phyloP scores from a whole-genome alignment of 2,113 vertebrate genomes.

The Thryonomys swinderianus region DNA sequence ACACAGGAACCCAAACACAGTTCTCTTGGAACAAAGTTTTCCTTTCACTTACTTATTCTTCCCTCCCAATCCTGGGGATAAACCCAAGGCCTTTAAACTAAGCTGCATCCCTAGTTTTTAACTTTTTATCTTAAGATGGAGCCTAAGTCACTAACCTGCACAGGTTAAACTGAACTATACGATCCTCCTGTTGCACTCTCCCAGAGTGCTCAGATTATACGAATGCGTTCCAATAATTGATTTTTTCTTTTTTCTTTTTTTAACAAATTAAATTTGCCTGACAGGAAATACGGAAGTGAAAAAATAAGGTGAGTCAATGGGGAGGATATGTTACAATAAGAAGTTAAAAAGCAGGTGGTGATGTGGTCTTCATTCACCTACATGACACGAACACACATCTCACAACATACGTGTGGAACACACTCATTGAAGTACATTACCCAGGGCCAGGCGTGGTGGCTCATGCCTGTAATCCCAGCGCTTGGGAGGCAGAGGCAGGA shows the following conservation, averaged over 20 bases:
- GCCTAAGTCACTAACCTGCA: background rate
- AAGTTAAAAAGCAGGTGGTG: background rate
- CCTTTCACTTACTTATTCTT: background rate
- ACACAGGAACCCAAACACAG: background rate
- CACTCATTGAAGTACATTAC: too few species aligned
- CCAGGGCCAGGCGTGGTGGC: too few species aligned
- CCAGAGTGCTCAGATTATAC: background rate
- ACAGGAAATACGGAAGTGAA: background rate
- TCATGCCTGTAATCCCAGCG: too few species aligned
- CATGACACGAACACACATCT: background rate
- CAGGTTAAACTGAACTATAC: background rate
- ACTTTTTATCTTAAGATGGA: background rate
- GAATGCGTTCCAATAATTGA: background rate
- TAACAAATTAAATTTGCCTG: background rate
- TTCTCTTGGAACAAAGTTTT: background rate
- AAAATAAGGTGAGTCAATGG: background rate
- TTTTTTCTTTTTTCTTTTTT: background rate
- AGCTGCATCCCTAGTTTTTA: background rate
- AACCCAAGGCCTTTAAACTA: background rate
- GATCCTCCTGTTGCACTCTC: background rate
- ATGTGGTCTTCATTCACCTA: background rate
- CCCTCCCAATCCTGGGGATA: background rate
- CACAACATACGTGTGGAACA: background rate
- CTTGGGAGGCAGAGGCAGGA: too few species aligned
- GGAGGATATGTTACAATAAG: background rate